These are phyloP conservation scores for Helostoma temminkii DNA, from an alignment of 2,797 vertebrate species.

Conservation along the genomic window DNA sequence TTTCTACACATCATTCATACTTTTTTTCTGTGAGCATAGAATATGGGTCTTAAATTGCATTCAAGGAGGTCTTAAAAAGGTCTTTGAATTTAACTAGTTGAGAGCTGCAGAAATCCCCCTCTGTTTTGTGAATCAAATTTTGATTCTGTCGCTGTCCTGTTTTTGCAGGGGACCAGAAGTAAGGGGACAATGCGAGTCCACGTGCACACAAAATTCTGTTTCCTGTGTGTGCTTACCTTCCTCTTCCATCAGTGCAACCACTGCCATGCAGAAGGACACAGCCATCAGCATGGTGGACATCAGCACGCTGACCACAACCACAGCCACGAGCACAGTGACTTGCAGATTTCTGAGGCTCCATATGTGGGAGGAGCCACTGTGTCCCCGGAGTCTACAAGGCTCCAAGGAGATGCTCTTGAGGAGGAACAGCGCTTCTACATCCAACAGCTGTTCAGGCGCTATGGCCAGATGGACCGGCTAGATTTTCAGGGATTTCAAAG, in stretches of 20 bases:
- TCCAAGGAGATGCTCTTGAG: conserved; percentile 83
- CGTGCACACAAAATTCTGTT: conserved; percentile 95
- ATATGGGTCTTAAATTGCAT: too few species aligned
- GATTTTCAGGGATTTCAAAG: conserved; percentile 94
- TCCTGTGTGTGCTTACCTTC: conserved; percentile 97
- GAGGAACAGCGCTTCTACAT: conserved; percentile 94
- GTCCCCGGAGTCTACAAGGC: conserved; percentile 61
- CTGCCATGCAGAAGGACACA: conserved; percentile 87
- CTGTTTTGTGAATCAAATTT: neutral
- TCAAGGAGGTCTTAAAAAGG: too few species aligned
- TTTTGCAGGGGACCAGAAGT: conserved; percentile 82
- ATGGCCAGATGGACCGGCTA: conserved; percentile 90
- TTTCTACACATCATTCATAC: too few species aligned
- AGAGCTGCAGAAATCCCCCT: too few species aligned
- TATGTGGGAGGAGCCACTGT: conserved; percentile 74
- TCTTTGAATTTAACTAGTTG: too few species aligned
- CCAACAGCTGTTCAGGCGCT: conserved; percentile 92
- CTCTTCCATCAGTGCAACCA: conserved; percentile 94
- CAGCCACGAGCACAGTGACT: conserved; percentile 85
- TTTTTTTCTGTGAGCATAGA: too few species aligned
- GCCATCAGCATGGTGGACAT: conserved; percentile 75
- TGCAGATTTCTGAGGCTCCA: conserved; percentile 88
- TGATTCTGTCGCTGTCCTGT: conserved; percentile 12
- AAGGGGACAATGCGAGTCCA: conserved; percentile 93
- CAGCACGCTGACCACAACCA: conserved; percentile 63